phyloP scores from a whole-genome alignment of 2,113 vertebrate species.

The Tichodroma muraria region DNA sequence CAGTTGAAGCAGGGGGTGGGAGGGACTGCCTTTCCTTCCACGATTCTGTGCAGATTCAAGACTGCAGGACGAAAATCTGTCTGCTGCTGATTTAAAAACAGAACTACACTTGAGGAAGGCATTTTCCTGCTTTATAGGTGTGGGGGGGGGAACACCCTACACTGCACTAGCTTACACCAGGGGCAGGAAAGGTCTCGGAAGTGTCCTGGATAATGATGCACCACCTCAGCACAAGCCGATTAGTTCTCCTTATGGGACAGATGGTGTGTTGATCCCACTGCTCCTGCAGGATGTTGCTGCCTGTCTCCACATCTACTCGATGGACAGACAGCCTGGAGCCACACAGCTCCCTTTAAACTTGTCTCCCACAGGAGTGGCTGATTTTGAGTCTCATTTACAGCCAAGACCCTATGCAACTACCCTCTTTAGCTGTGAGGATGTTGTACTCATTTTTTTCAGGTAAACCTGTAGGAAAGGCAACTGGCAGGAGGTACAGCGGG shows the following conservation, averaged over 20 bases:
- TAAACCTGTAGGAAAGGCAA: neutral
- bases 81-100: neutral
- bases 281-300: neutral
- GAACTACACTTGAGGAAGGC: neutral
- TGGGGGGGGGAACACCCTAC: accelerated
- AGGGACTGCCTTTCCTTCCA: neutral
- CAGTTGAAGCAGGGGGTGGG: neutral
- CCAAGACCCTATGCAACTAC: neutral
- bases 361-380: neutral
- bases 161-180: neutral
- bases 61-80: neutral
- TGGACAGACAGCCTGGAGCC: neutral
- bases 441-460: neutral
- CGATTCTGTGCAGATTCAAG: neutral
- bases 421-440: neutral
- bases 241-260: neutral
- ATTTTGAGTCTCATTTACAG: neutral
- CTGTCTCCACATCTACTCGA: neutral
- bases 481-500: neutral
- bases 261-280: neutral
- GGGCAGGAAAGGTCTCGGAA: neutral
- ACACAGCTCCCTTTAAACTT: neutral
- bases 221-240: neutral
- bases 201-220: neutral
- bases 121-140: accelerated